Base-by-base conservation (phyloP, 1,140 invertebrate genomes). In the Drosophila nebulosa region DNA sequence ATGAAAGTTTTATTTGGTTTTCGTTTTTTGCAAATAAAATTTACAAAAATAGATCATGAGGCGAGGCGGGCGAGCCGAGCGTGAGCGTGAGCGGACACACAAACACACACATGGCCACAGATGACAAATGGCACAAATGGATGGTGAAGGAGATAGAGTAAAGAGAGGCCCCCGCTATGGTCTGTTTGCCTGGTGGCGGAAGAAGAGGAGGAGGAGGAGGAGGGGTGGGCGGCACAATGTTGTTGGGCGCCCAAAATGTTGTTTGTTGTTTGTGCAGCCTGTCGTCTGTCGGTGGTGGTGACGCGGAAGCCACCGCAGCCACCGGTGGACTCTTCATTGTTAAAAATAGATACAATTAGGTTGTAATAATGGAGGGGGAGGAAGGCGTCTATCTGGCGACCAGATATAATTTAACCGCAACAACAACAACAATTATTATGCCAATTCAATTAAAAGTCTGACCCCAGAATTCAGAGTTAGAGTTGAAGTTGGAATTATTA, bases 261-360 rank as follows among this genome's bases (percentile, higher is more conserved):
- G 67, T 51, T 46, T 79, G 61, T 79, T 80, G 67, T 51, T 46
- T 46, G 39, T 46, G 39, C 39, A 30, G 26, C 14, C 14, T 30
- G 27, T 9, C 10, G 27, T 30, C 22, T 22, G 46, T 51, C 22
- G 21, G 21, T 32, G 60, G 21, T 32, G 60, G 73, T 64, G 74
- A 77, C 67, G 74, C 74, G 74, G 74, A 77, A 77, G 74, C 61
- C 18, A 18, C 67, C 18, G 21, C 39, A 46, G 39, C 39, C 67
- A 76, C 74, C 74, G 81, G 59, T 74, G 72, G 67, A 78, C 66
- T 74, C 60, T 53, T 55, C n/a, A 72, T 59, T 74, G 84, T 76
- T 86, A 83, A 70, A 88, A 88, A 88, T 88, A 88, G 79, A 83
- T 62, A 76, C 83, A 88, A 88, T 88, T 88, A 88, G 79, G 84